These are phyloP conservation scores for Girardinichthys multiradiatus DNA, from an alignment of 2,113 vertebrate genomes.

Conservation along the genomic window DNA sequence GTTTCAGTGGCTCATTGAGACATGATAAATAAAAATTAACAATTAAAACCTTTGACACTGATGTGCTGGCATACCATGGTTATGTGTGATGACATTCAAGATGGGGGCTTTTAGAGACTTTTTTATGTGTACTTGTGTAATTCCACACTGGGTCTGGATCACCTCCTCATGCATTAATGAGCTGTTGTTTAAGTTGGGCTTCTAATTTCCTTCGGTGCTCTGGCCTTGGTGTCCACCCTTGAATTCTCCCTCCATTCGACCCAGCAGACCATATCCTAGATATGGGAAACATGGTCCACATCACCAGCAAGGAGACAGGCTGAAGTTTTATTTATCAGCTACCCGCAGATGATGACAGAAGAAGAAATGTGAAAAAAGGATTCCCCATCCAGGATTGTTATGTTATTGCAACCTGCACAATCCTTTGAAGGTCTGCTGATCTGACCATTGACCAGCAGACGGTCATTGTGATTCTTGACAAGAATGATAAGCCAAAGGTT, in stretches of 20 bases:
- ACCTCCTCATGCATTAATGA: constrained; percentile 74
- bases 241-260: constrained; percentile 31
- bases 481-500: too few relatives aligned
- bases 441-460: too few relatives aligned
- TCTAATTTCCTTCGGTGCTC: constrained; percentile 67
- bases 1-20: constrained; percentile 40
- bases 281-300: constrained; percentile 41
- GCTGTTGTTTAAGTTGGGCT: constrained; percentile 73
- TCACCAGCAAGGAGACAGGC: constrained; percentile 29
- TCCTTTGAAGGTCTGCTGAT: too few relatives aligned
- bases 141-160: constrained; percentile 53
- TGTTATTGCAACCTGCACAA: too few relatives aligned
- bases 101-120: constrained; percentile 49
- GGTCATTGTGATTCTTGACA: too few relatives aligned
- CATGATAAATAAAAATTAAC: constrained; percentile 52
- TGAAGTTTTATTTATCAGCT: constrained; percentile 21
- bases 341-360: constrained; percentile 41
- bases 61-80: constrained; percentile 53
- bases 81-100: constrained; percentile 52
- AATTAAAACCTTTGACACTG: constrained; percentile 44
- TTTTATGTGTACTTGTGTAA: constrained; percentile 58
- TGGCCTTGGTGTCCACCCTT: constrained; percentile 52
- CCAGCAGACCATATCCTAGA: constrained; percentile 31
- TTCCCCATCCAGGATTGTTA: too few relatives aligned
- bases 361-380: constrained; percentile 8